These are phyloP conservation scores for Cephalophus harveyi DNA, from an alignment of 2,113 vertebrate species.

Conservation along the genomic window DNA sequence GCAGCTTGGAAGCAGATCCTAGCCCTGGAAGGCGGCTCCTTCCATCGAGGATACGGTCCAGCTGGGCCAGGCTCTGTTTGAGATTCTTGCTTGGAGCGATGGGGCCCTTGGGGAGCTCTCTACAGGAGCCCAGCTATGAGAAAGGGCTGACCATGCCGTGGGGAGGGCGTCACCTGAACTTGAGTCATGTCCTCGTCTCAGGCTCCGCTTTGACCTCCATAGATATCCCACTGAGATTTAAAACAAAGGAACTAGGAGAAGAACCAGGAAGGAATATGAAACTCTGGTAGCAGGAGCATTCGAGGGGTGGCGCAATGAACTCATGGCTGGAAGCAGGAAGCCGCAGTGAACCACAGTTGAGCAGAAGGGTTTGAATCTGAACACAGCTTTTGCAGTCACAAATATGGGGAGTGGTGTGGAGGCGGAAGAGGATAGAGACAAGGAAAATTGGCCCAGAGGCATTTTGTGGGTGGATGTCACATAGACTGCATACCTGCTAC, in stretches of 20 bases:
- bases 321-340: background rate
- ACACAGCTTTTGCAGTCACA: background rate
- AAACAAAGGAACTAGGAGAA: background rate
- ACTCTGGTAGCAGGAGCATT: background rate
- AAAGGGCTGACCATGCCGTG: background rate
- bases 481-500: rapidly evolving
- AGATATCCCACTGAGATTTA: background rate
- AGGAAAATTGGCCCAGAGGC: background rate
- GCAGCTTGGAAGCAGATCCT: rapidly evolving
- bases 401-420: background rate
- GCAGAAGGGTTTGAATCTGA: background rate
- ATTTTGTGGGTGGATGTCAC: background rate
- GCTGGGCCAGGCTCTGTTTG: background rate
- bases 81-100: background rate
- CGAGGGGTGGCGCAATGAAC: rapidly evolving
- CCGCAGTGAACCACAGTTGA: rapidly evolving
- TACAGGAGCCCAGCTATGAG: background rate
- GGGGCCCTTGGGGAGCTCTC: background rate
- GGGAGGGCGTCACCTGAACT: too few relatives aligned
- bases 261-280: background rate
- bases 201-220: background rate
- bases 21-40: background rate
- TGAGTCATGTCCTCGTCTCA: rapidly evolving
- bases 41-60: rapidly evolving
- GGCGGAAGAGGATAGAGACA: rapidly evolving